These are phyloP conservation scores for Oreonectes daqikongensis DNA, from an alignment of 2,797 vertebrate species.

Conservation along the genomic window DNA sequence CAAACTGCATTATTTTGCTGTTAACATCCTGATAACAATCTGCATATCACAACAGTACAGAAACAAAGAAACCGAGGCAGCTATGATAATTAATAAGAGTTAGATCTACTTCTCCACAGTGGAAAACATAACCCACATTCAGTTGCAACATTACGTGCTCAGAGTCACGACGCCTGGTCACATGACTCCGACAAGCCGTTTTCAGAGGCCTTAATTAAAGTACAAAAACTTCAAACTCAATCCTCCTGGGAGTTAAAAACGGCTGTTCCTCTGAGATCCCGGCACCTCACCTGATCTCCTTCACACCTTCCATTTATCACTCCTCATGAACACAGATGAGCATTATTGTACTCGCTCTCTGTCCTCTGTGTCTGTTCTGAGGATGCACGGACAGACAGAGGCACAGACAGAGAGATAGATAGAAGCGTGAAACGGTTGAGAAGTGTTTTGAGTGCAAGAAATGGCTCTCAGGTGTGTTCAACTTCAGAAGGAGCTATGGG, in stretches of 20 bases:
- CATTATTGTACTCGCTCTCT: constrained; percentile 23
- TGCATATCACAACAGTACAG: background rate
- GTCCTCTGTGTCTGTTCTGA: constrained; percentile 19
- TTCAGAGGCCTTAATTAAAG: constrained; percentile 50
- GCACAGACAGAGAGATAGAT: background rate
- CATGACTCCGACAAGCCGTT: constrained; percentile 42
- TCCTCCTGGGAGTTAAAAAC: constrained; percentile 39
- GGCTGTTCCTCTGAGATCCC: constrained; percentile 32
- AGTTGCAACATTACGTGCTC: constrained; percentile 28
- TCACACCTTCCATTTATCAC: constrained; percentile 35
- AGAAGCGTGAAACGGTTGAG: background rate
- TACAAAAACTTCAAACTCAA: constrained; percentile 39
- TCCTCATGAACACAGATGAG: constrained; percentile 26
- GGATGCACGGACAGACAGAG: background rate
- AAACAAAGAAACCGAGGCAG: constrained; percentile 24
- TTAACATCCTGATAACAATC: background rate
- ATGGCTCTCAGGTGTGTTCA: constrained; percentile 22
- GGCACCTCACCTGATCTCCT: constrained; percentile 50
- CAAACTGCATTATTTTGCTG: constrained; percentile 3
- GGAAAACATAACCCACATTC: constrained; percentile 46
- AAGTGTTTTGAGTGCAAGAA: constrained; percentile 48
- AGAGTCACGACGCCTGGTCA: constrained; percentile 27
- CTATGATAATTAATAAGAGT: constrained; percentile 34
- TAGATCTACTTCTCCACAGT: constrained; percentile 14
- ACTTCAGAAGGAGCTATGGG: constrained; percentile 10